Base-by-base conservation (phyloP, 1,140 invertebrate species). In the Ceratosolen fusciceps region DNA sequence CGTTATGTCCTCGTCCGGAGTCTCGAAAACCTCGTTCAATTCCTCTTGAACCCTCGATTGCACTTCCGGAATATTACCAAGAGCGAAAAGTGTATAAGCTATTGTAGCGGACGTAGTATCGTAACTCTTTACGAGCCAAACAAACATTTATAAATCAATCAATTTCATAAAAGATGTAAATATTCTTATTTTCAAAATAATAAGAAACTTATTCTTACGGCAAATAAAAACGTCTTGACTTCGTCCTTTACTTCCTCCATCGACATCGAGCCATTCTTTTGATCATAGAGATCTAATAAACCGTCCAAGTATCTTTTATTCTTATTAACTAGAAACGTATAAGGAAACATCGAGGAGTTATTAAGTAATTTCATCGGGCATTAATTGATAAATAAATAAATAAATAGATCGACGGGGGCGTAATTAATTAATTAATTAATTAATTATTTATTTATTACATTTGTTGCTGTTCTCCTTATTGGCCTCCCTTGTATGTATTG, bases 171-270 rank as follows among this genome's bases (percentile, higher is more conserved):
- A 43, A 43, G 5, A 43, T 43, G 5, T 43, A 12, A 12, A 12
- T 43, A 7, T 12, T n/a, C 12, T 43, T 43, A 43, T 7, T 43
- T 7, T 12, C 5, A 43, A 43, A 7, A 12, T 43, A 43, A 12
- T 43, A 43, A 43, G 12, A 43, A 43, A 43, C 39, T 68, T 34
- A 26, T 72, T 58, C 37, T 79, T 80, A 95, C 95, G 88, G 92
- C 94, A 90, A 96, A 95, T 92, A 95, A 94, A 83, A 96, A 95
- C 0, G 94, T 95, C 79, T 95, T 93, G 0, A 95, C 94, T 89
- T 95, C 93, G 88, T 95, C 93, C 79, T 91, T 84, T 21, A 96
- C 93, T 83, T 95, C 94, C 39, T 43, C 12, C 5, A 43, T 7
- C n/a, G 91, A 92, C 37, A 96, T 86, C 0, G 89, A 86, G 43